Evolutionary conservation across 1,140 invertebrate species (phyloP).

Genomic region (Chymomyza costata): DNA sequence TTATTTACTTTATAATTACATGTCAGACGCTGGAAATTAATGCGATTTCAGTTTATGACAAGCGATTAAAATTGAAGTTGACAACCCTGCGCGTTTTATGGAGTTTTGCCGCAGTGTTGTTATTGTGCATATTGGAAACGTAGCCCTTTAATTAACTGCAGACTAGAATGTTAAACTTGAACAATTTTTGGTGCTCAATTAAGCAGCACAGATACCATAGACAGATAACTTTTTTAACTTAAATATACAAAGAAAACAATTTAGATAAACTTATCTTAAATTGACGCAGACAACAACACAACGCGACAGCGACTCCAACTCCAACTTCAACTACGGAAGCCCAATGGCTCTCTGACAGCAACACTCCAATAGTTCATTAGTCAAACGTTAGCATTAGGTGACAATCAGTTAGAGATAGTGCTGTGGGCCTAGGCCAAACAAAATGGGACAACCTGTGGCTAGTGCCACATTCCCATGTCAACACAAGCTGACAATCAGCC

Average conservation of each 20-base stretch:
- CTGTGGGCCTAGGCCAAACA: conserved; percentile 31
- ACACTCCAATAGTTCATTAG: conserved; percentile 53
- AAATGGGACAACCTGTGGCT: conserved; percentile 34
- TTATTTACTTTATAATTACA: conserved; percentile 65
- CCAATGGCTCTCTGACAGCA: conserved; percentile 5
- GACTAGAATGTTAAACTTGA: too few relatives aligned
- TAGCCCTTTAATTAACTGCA: too few relatives aligned
- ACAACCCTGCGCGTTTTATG: conserved; percentile 16
- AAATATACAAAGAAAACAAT: conserved; percentile 38
- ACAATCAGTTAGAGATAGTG: conserved; percentile 59
- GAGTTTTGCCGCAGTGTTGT: too few relatives aligned
- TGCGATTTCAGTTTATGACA: conserved; percentile 70
- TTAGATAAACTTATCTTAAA: conserved; percentile 52
- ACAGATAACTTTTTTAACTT: conserved; percentile 47
- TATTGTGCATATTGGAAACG: too few relatives aligned
- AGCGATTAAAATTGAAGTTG: conserved; percentile 61
- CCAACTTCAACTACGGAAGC: conserved; percentile 8
- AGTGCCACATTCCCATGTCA: conserved; percentile 44
- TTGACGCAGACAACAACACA: neutral
- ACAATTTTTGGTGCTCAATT: conserved; percentile 47
- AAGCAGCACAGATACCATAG: conserved; percentile 61
- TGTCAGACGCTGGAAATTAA: conserved; percentile 52
- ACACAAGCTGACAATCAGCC: conserved; percentile 19
- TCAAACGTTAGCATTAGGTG: conserved; percentile 68
- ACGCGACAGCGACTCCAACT: conserved; percentile 37